Conservation (phyloP, 2,797 vertebrate genomes). For the Orientallactaga sibirica region DNA sequence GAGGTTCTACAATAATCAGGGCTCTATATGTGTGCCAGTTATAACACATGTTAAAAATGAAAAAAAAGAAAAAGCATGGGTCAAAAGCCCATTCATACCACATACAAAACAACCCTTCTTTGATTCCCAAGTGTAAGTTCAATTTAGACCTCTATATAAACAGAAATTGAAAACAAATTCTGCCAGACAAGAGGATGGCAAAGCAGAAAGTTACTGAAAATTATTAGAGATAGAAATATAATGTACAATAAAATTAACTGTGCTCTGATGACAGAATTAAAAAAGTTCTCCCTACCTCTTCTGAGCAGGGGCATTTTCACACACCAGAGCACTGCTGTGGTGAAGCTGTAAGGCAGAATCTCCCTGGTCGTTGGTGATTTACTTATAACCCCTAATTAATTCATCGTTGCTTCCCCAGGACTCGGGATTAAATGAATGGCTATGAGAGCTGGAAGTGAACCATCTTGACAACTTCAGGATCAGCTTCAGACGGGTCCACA, state of each 20-base stretch:
- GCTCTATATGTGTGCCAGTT: conserved; percentile 29
- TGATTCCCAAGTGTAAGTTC: conserved; percentile 48
- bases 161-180: conserved; percentile 45
- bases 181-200: not conserved
- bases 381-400: conserved; percentile 9
- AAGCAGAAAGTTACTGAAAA: not conserved
- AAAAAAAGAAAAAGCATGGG: not conserved
- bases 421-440: not conserved
- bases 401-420: not conserved
- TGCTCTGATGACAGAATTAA: not conserved
- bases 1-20: conserved; percentile 30
- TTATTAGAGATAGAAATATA: conserved; percentile 48
- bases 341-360: not conserved
- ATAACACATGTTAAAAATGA: conserved; percentile 49
- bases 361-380: not conserved
- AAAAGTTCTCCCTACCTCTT: not conserved
- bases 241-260: not conserved
- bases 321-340: not conserved
- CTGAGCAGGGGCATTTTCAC: not conserved
- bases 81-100: conserved; percentile 59
- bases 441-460: not conserved
- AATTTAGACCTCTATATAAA: conserved; percentile 59
- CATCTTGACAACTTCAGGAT: not conserved
- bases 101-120: conserved; percentile 58
- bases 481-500: not conserved